Percentiles rank a stretch among this genome's conserved stretches.
These are phyloP conservation scores for Acromyrmex echinatior DNA, from an alignment of 1,140 invertebrate species.

Conservation along the genomic window DNA sequence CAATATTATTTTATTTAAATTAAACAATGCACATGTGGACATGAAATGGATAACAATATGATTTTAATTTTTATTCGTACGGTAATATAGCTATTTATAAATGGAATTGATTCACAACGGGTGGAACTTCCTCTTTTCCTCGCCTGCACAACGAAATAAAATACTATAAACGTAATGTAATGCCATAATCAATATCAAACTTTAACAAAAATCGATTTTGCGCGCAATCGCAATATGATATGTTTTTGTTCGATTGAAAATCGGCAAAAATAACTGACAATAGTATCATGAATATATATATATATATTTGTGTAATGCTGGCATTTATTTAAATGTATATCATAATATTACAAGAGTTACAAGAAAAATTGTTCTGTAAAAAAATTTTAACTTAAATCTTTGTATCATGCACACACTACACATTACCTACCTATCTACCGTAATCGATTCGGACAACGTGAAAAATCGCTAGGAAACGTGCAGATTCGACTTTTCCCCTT, in stretches of 20 bases:
- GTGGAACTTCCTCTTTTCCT: background rate
- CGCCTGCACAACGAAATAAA: background rate
- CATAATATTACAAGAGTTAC: background rate
- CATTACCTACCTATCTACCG: background rate
- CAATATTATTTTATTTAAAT: slow-evolving; percentile 38
- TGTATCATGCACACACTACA: background rate
- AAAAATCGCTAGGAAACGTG: slow-evolving; percentile 37
- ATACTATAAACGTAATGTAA: slow-evolving; percentile 7
- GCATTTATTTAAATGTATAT: background rate
- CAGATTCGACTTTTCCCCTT: slow-evolving; percentile 25
- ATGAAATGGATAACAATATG: background rate
- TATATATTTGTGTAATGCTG: background rate
- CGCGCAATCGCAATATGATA: background rate
- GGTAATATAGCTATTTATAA: background rate
- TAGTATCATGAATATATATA: background rate
- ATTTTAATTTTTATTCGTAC: slow-evolving; percentile 38
- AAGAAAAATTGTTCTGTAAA: background rate
- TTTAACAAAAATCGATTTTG: slow-evolving; percentile 18
- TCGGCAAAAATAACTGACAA: background rate
- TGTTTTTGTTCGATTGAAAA: background rate
- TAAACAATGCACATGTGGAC: slow-evolving; percentile 6
- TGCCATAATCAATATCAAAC: slow-evolving; percentile 6
- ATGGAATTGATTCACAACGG: slow-evolving; percentile 7
- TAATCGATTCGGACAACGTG: slow-evolving; percentile 30
- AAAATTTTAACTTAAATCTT: slow-evolving; percentile 12